Conservation (phyloP, 2,797 vertebrate species). For the Halcyon badia region DNA sequence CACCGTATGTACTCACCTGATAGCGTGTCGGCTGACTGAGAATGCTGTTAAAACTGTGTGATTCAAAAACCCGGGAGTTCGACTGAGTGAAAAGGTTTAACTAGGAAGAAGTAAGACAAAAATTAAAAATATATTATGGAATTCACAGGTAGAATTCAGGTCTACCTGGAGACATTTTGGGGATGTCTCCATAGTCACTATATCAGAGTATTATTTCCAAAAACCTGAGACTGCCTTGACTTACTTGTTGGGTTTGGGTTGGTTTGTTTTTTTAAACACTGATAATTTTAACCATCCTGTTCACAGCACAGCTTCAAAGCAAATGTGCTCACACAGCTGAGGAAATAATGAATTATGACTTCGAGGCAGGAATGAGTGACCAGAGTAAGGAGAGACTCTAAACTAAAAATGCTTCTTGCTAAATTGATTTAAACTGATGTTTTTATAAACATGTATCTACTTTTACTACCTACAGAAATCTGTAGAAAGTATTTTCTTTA, state of each 20-base stretch:
- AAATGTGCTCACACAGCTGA: neutral
- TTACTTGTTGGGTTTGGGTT: neutral
- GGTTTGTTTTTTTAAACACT: neutral
- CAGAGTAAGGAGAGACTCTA: neutral
- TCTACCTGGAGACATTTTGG: neutral
- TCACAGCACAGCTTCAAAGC: neutral
- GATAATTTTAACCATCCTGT: neutral
- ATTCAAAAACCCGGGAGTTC: conserved; percentile 87
- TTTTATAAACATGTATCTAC: neutral
- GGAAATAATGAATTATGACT: neutral
- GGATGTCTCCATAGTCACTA: neutral
- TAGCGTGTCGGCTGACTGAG: conserved; percentile 90
- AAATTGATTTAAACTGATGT: neutral
- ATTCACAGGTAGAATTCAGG: conserved; percentile 17
- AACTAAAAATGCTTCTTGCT: neutral
- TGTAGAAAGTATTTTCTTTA: neutral
- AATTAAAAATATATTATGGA: conserved; percentile 37
- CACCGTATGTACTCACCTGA: conserved; percentile 80
- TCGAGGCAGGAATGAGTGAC: neutral
- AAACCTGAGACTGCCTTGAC: neutral
- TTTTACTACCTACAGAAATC: neutral
- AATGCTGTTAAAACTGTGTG: conserved; percentile 91
- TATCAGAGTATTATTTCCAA: neutral
- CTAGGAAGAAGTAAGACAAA: conserved; percentile 82
- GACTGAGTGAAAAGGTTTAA: conserved; percentile 90